Evolutionary conservation across 2,888 invertebrate species (phyloP).

Genomic region (Allacma fusca): DNA sequence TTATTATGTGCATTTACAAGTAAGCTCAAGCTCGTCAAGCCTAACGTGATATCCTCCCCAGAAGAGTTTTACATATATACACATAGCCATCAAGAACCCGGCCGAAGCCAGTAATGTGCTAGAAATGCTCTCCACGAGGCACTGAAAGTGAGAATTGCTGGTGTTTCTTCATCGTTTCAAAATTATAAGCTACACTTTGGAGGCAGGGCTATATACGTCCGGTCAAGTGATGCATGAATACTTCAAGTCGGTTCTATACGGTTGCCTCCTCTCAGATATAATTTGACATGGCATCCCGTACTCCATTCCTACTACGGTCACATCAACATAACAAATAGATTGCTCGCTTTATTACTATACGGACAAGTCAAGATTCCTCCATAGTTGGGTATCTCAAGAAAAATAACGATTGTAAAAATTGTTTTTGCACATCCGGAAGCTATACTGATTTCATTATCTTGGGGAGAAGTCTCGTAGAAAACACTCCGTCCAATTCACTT

Average conservation of each 20-base stretch:
- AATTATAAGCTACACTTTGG: background rate
- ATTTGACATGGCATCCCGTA: constrained; percentile 4
- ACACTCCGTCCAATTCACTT: no score
- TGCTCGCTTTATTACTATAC: background rate
- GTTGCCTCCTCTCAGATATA: constrained; percentile 27
- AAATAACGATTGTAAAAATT: constrained; percentile 16
- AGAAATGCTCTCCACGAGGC: constrained; percentile 1
- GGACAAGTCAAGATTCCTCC: background rate
- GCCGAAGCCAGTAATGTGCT: background rate
- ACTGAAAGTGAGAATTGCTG: constrained; percentile 3
- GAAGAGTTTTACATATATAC: no score
- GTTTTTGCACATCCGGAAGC: constrained; percentile 24
- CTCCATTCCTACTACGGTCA: background rate
- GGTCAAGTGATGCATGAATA: constrained; percentile 42
- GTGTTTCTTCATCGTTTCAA: background rate
- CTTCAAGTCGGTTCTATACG: constrained; percentile 36
- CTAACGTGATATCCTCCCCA: background rate
- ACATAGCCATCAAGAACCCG: no score
- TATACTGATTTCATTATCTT: background rate
- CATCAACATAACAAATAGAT: constrained; percentile 21
- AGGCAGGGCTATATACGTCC: background rate
- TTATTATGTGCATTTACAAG: constrained; percentile 16
- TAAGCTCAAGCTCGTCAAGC: constrained; percentile 11
- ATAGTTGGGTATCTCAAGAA: background rate
- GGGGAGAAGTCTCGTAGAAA: no score